Percentiles rank a stretch among this genome's conserved stretches.
Evolutionary conservation across 2,113 vertebrate species (phyloP).

Genomic region (Thermophis baileyi): DNA sequence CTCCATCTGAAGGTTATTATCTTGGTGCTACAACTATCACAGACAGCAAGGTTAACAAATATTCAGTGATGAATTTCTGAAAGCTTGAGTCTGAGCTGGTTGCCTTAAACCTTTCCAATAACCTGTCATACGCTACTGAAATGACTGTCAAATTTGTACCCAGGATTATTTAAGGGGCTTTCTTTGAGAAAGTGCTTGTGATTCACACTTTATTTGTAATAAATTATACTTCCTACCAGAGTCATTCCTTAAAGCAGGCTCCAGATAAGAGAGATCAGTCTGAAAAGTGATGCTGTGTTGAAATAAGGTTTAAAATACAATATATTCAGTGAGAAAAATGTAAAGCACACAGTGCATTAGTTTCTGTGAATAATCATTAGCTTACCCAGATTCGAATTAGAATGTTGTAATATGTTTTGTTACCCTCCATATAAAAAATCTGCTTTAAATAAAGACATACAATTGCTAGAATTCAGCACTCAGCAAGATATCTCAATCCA

Average conservation of each 20-base stretch:
- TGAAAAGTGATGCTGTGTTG: slow-evolving; percentile 44
- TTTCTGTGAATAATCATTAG: slow-evolving; percentile 22
- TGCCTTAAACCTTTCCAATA: slow-evolving; percentile 59
- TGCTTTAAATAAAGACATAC: not conserved
- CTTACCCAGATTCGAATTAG: slow-evolving; percentile 9
- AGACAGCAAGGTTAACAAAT: slow-evolving; percentile 75
- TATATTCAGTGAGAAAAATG: slow-evolving; percentile 31
- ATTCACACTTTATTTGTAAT: slow-evolving; percentile 63
- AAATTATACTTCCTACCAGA: slow-evolving; percentile 56
- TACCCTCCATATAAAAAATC: not conserved
- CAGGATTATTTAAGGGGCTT: slow-evolving; percentile 62
- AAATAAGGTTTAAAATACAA: slow-evolving; percentile 46
- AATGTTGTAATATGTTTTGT: not conserved
- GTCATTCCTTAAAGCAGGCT: slow-evolving; percentile 54
- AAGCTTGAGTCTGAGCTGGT: slow-evolving; percentile 67
- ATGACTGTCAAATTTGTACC: slow-evolving; percentile 66
- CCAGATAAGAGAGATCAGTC: slow-evolving; percentile 57
- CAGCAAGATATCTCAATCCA: not conserved
- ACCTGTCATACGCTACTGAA: slow-evolving; percentile 62
- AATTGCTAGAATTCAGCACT: not conserved
- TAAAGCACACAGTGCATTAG: slow-evolving; percentile 12
- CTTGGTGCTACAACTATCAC: slow-evolving; percentile 67
- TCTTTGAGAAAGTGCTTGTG: slow-evolving; percentile 67
- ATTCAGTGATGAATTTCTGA: slow-evolving; percentile 72
- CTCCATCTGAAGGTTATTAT: slow-evolving; percentile 75